phyloP scores from a whole-genome alignment of 1,140 invertebrate species.

The Brachionus sp. region DNA sequence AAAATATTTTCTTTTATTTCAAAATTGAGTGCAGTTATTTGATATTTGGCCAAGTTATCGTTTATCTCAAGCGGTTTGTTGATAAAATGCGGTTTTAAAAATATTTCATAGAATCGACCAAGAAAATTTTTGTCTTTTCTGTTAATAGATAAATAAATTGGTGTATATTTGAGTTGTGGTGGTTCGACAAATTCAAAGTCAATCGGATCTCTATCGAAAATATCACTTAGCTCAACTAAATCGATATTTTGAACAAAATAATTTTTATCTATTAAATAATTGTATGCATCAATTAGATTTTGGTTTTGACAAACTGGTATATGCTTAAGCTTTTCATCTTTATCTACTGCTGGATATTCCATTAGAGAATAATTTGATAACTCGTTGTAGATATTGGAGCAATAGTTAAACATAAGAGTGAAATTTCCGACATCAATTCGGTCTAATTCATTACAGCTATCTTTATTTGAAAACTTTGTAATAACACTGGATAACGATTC shows the following conservation, averaged over 20 bases:
- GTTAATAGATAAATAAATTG: slow-evolving; percentile 28
- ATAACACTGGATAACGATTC: slow-evolving; percentile 35
- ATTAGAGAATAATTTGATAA: not conserved
- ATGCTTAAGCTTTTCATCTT: not conserved
- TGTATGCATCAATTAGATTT: slow-evolving; percentile 28
- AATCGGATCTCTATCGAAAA: not conserved
- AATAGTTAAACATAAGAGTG: slow-evolving; percentile 15
- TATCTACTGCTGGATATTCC: not conserved
- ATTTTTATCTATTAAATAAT: slow-evolving; percentile 28
- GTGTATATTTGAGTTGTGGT: not conserved
- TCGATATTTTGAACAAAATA: not conserved
- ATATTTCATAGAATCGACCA: not conserved
- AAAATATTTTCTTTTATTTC: slow-evolving; percentile 33
- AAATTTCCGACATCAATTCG: slow-evolving; percentile 37
- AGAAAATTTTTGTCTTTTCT: not conserved
- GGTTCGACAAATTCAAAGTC: slow-evolving; percentile 21
- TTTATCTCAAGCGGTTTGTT: slow-evolving; percentile 10
- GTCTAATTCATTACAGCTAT: slow-evolving; percentile 15
- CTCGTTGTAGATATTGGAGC: not conserved
- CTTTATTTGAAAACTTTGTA: slow-evolving; percentile 34
- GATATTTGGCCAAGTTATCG: not conserved
- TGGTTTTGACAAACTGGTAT: not conserved
- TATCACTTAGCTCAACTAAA: not conserved
- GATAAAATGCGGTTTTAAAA: slow-evolving; percentile 15
- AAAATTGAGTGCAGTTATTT: slow-evolving; percentile 21